These are phyloP conservation scores for Holcopasites calliopsidis DNA, from an alignment of 1,140 invertebrate genomes.

Conservation along the genomic window DNA sequence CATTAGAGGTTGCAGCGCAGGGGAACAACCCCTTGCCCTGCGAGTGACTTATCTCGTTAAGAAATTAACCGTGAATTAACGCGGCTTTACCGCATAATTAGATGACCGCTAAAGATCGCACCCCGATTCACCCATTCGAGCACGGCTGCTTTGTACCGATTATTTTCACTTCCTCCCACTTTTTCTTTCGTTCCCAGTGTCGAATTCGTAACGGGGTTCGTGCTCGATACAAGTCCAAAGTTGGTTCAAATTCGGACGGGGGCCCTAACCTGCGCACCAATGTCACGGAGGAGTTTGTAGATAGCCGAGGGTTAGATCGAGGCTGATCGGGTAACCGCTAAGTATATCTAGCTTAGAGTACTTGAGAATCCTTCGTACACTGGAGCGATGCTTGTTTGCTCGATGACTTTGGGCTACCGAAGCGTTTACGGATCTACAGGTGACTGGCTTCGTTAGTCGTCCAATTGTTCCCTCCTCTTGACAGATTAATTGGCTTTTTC, in stretches of 20 bases:
- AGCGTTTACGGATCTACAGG: constrained; percentile 41
- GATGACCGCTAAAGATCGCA: constrained; percentile 63
- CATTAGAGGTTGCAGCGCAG: constrained; percentile 67
- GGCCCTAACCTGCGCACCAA: constrained; percentile 14
- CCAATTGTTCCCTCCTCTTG: background rate
- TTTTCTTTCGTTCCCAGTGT: background rate
- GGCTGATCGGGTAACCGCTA: constrained; percentile 65
- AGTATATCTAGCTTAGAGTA: constrained; percentile 66
- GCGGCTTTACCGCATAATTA: constrained; percentile 63
- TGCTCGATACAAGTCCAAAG: constrained; percentile 39
- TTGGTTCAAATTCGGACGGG: constrained; percentile 34
- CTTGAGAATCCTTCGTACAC: constrained; percentile 52
- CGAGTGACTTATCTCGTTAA: constrained; percentile 63
- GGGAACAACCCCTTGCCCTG: constrained; percentile 49
- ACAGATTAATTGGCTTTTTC: constrained; percentile 20
- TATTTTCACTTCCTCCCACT: background rate
- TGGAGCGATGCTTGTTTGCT: constrained; percentile 60
- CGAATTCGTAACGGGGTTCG: constrained; percentile 42
- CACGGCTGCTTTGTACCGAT: too few species aligned
- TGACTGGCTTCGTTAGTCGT: constrained; percentile 11
- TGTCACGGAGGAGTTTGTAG: constrained; percentile 60
- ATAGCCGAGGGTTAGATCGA: constrained; percentile 62
- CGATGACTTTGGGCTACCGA: constrained; percentile 48
- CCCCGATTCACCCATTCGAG: too few species aligned
- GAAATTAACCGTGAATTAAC: constrained; percentile 67